Evolutionary conservation across 1,140 invertebrate species (phyloP), one percentile per base, ranked within the genome.

Genomic region (Formica exsecta): DNA sequence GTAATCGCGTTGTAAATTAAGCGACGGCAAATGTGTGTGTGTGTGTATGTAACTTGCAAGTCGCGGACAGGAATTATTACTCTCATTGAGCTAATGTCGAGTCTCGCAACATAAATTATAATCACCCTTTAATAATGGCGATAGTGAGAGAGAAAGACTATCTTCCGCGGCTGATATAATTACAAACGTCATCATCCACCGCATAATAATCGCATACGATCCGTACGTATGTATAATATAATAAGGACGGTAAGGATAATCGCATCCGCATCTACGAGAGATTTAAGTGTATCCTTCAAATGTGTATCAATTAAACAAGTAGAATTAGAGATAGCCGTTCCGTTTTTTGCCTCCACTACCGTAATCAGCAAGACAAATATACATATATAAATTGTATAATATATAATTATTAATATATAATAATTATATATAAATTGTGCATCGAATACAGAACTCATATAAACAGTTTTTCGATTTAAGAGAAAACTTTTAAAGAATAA

Each of bases 71-170:
- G 61, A 54, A 54, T 77, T 76, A 85, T 76, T 65, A 66, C 61
- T 65, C 61, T 65, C 36, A 57, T 65, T 65, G 48, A 25, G 38
- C 64, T 85, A 86, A 86, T 61, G 38, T 64, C 65, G 64, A 79
- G 3, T 73, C 57, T 19, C 32, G 25, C 16, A 62, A 44, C 44
- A 81, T 91, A 91, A 92, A 92, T 91, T 86, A 91, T 70, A 83
- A 89, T 74, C 86, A 44, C 57, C 76, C 16, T 51, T 90, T 90
- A 91, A 92, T 91, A 91, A 90, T 87, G 86, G 61, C 84, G 70
- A 75, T 83, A 66, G 71, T 66, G 54, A 25, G 41, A 71, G 36
- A 51, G 25, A 11, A 41, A 41, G n/a, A 41, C 19, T 25, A 36
- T 44, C 48, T 65, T 32, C 3, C 51, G 65, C 64, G 48, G 3